Base-by-base conservation (phyloP, 2,797 vertebrate genomes). In the Trachurus trachurus region DNA sequence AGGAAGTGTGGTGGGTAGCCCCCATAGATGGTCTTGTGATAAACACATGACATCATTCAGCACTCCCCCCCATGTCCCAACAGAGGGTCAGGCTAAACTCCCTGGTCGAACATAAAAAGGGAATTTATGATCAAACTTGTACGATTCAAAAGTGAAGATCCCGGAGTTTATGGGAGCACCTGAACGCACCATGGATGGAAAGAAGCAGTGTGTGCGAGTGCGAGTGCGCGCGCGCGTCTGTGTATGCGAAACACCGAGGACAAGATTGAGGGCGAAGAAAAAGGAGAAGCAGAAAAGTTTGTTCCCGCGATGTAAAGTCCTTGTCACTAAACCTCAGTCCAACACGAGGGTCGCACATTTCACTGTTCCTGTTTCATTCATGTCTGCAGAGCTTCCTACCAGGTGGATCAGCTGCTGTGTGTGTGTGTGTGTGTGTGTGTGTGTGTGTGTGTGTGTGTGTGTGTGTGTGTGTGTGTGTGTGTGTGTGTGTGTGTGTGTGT, bases 251-350 rank as follows among this genome's bases (percentile, higher is more conserved):
- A 82, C 34, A 53, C 15, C 9, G 77, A 78, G 74, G 89, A 90
- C 83, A 80, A 79, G 74, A 88, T 80, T 78, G 82, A 84, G 76
- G 73, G 67, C 59, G 54, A 65, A 76, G 64, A 71, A 57, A 59
- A 61, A 68, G 37, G 57, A 78, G 68, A 85, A 79, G 67, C 66
- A 82, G 62, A 85, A 89, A 93, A 92, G 86, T 92, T 92, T 87
- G 71, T 76, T 77, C 68, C 62, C 39, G 37, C 45, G 11, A 56
- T 62, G 67, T 26, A 15, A 16, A 57, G 50, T 60, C 57, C 50
- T 37, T 56, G 82, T 81, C 68, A 45, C 63, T 52, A 42, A 17
- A 56, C 40, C 45, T 39, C 34, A 21, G 31, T 63, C 42, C 40
- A 15, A 45, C 64, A 50, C 66, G 16, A 40, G 49, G n/a, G 15